phyloP scores from a whole-genome alignment of 2,888 invertebrate genomes.

The Drosophila macrospina region DNA sequence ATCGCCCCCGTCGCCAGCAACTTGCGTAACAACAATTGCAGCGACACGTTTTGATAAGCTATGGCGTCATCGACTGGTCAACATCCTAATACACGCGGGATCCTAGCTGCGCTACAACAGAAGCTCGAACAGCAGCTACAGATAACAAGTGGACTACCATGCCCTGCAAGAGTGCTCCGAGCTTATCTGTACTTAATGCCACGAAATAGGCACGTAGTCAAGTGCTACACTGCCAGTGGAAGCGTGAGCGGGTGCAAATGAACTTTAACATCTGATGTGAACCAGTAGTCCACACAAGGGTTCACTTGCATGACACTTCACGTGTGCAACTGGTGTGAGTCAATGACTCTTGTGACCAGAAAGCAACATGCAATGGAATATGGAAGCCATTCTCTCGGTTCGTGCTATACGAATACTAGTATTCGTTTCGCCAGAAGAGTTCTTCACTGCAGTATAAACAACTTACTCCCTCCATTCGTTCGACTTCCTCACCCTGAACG shows the following conservation, averaged over 20 bases:
- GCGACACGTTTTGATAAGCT: slow-evolving; percentile 19
- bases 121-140: neutral
- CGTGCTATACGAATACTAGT: slow-evolving; percentile 26
- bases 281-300: neutral
- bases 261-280: slow-evolving; percentile 42
- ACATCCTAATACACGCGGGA: neutral
- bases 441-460: neutral
- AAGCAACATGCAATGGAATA: slow-evolving; percentile 13
- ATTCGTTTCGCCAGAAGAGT: neutral
- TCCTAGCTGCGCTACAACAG: slow-evolving; percentile 6
- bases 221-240: neutral
- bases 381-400: slow-evolving; percentile 9
- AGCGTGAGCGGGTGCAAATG: slow-evolving; percentile 14
- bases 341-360: slow-evolving; percentile 7
- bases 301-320: slow-evolving; percentile 23
- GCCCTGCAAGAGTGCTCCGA: slow-evolving; percentile 20
- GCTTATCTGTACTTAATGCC: neutral
- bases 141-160: slow-evolving; percentile 10
- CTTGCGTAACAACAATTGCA: slow-evolving; percentile 40
- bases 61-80: neutral
- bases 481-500: neutral
- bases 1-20: slow-evolving; percentile 7
- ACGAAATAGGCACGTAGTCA: slow-evolving; percentile 54
- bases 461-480: neutral
- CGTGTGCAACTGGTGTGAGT: slow-evolving; percentile 52